Conservation (phyloP, 30 jellyfish, hydroid and myxozoan species). For the Hydra vulgaris region DNA sequence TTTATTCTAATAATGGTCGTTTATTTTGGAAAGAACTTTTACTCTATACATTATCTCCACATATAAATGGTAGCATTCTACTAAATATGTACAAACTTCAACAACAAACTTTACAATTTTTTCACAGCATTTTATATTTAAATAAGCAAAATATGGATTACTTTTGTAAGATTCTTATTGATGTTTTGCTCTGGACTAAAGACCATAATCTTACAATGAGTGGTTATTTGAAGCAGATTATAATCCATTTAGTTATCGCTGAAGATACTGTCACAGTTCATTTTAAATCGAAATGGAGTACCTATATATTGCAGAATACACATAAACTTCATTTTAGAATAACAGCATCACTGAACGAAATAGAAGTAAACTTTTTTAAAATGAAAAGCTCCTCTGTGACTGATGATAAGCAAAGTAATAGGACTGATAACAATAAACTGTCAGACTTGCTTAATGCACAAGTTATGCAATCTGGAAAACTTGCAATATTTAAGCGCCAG, state of each 20-base stretch:
- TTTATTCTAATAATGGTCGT: slow-evolving; percentile 12
- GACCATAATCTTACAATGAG: neutral
- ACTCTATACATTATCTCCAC: neutral
- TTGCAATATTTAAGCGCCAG: slow-evolving; percentile 51
- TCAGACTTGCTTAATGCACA: slow-evolving; percentile 6
- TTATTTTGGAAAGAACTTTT: slow-evolving; percentile 23
- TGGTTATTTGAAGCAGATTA: slow-evolving; percentile 26
- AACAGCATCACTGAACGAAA: slow-evolving; percentile 19
- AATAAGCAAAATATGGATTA: slow-evolving; percentile 5
- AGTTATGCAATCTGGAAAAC: slow-evolving; percentile 38
- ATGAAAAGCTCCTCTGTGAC: slow-evolving; percentile 3
- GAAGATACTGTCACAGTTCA: slow-evolving; percentile 20
- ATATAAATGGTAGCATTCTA: neutral
- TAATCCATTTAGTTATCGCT: slow-evolving; percentile 15
- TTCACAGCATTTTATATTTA: slow-evolving; percentile 16
- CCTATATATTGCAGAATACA: slow-evolving; percentile 24
- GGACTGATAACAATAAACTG: neutral
- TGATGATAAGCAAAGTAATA: neutral
- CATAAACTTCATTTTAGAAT: slow-evolving; percentile 24
- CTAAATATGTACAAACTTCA: slow-evolving; percentile 5
- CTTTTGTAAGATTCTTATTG: slow-evolving; percentile 12
- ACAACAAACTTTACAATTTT: slow-evolving; percentile 11
- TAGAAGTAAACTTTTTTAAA: slow-evolving; percentile 17
- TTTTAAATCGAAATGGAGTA: slow-evolving; percentile 4
- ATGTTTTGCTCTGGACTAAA: neutral